Evolutionary conservation across 2,797 vertebrate species (phyloP).

Genomic region (Avahi laniger): DNA sequence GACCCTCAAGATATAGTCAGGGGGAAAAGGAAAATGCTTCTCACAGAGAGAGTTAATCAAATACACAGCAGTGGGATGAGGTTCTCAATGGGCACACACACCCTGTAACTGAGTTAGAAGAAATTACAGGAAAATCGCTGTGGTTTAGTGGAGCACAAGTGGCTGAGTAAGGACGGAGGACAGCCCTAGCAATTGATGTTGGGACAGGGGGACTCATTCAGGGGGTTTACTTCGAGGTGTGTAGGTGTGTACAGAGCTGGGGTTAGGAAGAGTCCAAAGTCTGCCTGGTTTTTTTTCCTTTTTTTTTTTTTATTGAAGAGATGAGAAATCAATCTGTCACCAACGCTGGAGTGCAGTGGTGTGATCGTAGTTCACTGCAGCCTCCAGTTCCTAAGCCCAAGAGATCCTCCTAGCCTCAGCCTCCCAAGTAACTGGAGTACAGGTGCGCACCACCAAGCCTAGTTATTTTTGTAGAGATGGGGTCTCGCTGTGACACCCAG

Average conservation of each 20-base stretch:
- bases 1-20: neutral
- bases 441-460: neutral
- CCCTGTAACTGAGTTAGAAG: neutral
- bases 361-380: neutral
- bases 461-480: neutral
- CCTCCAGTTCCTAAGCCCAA: neutral
- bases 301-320: neutral
- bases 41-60: neutral
- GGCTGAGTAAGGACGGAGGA: neutral
- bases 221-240: neutral
- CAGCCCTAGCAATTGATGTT: neutral
- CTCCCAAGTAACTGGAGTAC: neutral
- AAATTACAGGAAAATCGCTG: neutral
- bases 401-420: neutral
- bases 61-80: neutral
- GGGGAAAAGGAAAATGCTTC: neutral
- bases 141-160: neutral
- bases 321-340: neutral
- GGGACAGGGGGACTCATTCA: neutral
- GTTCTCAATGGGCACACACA: neutral
- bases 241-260: neutral
- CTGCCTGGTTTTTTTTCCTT: neutral
- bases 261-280: neutral
- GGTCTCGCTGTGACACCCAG: neutral
- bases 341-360: neutral